These are phyloP conservation scores for Phymorhynchus buccinoides DNA, from an alignment of 1,140 invertebrate species.

Conservation along the genomic window DNA sequence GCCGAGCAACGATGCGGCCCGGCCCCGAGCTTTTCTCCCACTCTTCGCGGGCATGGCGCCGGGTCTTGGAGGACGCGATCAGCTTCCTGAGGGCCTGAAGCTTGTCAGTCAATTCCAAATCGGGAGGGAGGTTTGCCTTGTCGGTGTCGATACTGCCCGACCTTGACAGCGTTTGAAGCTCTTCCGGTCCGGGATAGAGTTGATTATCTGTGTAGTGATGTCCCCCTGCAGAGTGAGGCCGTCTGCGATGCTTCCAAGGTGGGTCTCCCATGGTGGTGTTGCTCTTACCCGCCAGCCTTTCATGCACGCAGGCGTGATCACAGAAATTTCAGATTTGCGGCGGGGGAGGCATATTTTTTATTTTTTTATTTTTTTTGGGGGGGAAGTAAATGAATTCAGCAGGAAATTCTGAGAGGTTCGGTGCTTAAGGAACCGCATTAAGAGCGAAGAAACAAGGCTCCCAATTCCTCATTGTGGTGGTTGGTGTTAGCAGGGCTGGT, in stretches of 20 bases:
- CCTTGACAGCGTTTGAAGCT: background rate
- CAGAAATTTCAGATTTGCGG: background rate
- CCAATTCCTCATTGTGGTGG: background rate
- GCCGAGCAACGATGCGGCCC: slow-evolving; percentile 13
- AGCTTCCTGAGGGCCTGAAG: slow-evolving; percentile 27
- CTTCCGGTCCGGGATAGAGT: background rate
- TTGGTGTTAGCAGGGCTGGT: background rate
- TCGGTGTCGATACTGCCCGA: background rate
- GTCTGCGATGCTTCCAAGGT: background rate
- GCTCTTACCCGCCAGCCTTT: background rate
- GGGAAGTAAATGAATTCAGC: background rate
- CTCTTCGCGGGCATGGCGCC: background rate
- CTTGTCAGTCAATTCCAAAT: slow-evolving; percentile 36
- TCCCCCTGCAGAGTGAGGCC: background rate
- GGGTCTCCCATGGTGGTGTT: background rate
- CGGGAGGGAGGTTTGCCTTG: background rate
- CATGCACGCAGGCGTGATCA: background rate
- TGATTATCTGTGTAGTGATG: background rate
- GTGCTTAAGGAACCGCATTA: background rate
- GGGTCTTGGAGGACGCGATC: slow-evolving; percentile 23
- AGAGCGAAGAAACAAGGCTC: background rate
- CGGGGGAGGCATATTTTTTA: background rate
- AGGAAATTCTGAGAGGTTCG: no score
- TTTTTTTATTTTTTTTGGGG: background rate
- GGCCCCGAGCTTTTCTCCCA: background rate